Evolutionary conservation across 2,888 invertebrate species (phyloP).

Genomic region (Thecocarcelia acutangulata): DNA sequence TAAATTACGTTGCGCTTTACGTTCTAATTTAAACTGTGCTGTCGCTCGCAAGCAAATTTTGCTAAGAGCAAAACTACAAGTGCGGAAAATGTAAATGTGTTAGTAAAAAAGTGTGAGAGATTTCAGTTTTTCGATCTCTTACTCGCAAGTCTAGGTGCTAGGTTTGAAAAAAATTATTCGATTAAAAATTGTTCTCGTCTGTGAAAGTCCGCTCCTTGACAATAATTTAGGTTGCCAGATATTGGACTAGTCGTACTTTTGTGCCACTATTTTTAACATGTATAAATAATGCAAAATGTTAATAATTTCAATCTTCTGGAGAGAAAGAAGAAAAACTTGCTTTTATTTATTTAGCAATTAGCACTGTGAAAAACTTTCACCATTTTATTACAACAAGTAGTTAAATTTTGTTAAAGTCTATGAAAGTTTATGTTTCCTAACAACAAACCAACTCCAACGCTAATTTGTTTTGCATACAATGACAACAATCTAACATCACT

Average conservation of each 20-base stretch:
- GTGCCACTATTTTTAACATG: background rate
- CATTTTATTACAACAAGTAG: background rate
- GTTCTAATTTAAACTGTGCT: too few species aligned
- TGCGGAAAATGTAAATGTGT: too few species aligned
- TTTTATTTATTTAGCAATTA: constrained; percentile 28
- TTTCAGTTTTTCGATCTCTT: too few species aligned
- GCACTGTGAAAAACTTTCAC: constrained; percentile 54
- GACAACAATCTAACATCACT: background rate
- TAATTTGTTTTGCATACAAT: constrained; percentile 59
- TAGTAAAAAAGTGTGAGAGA: too few species aligned
- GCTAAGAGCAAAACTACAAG: too few species aligned
- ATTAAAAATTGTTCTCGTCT: too few species aligned
- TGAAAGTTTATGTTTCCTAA: constrained; percentile 21
- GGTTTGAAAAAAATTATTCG: too few species aligned
- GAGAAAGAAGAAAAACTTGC: background rate
- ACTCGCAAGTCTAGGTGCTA: too few species aligned
- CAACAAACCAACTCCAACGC: constrained; percentile 27
- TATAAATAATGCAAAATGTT: constrained; percentile 50
- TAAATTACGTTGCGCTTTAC: too few species aligned
- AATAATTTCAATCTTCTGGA: constrained; percentile 28
- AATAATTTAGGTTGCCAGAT: constrained; percentile 4
- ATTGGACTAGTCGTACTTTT: too few species aligned
- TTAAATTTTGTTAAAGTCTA: constrained; percentile 11
- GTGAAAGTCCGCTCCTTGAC: background rate
- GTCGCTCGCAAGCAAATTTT: too few species aligned